Percentiles rank a stretch among this genome's conserved stretches.
Evolutionary conservation across 2,797 vertebrate genomes (phyloP).

Genomic region (Phalanger gymnotis): DNA sequence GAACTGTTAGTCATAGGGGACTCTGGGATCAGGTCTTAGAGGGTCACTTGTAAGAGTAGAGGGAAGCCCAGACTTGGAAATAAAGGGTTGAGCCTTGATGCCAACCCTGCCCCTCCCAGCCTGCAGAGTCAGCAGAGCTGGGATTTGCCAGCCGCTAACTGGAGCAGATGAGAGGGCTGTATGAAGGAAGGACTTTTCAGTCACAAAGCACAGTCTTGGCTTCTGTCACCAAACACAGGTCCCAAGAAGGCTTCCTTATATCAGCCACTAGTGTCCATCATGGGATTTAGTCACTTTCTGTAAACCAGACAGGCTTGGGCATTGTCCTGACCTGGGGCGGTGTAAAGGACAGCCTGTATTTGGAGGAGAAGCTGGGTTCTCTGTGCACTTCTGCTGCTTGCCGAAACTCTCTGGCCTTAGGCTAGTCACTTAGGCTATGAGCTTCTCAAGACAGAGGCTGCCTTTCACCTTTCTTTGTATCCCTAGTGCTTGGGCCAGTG

Average conservation of each 20-base stretch:
- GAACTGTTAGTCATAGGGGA: neutral
- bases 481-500: neutral
- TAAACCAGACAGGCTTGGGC: neutral
- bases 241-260: neutral
- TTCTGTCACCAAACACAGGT: neutral
- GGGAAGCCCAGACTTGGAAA: too few species aligned
- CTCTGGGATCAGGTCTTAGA: neutral
- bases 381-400: neutral
- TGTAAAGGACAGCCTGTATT: too few species aligned
- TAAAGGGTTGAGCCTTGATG: neutral
- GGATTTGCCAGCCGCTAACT: neutral
- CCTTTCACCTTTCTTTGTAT: neutral
- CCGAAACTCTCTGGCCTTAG: neutral
- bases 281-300: neutral
- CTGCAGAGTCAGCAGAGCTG: neutral
- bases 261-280: neutral
- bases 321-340: neutral
- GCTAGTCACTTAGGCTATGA: neutral
- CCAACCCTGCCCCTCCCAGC: neutral
- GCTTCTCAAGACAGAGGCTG: accelerated
- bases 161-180: neutral
- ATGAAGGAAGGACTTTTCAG: too few species aligned
- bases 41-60: neutral
- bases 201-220: neutral
- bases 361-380: neutral